phyloP scores from a whole-genome alignment of 2,888 invertebrate species.

The Linnaemya vulpina region DNA sequence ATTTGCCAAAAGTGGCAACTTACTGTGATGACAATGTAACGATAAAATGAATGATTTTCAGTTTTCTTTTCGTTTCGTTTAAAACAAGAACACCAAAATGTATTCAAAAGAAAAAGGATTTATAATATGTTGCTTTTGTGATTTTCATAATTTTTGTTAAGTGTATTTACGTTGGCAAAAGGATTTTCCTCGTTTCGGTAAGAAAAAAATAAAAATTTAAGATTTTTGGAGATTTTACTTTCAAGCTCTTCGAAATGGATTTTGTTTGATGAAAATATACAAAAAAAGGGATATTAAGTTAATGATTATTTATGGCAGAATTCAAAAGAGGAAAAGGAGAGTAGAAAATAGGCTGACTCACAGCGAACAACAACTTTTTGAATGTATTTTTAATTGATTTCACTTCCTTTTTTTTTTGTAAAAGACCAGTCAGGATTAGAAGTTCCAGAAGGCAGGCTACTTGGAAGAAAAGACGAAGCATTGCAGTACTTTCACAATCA shows the following conservation, averaged over 20 bases:
- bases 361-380: neutral
- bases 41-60: conserved; percentile 70
- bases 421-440: too few relatives aligned
- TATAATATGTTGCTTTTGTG: conserved; percentile 23
- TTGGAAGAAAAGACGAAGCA: too few relatives aligned
- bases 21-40: conserved; percentile 70
- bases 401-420: too few relatives aligned
- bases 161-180: conserved; percentile 43
- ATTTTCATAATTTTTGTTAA: conserved; percentile 52
- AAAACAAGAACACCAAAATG: neutral
- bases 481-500: too few relatives aligned
- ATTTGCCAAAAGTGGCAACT: conserved; percentile 73
- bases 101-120: conserved; percentile 48
- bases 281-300: conserved; percentile 5
- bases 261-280: neutral
- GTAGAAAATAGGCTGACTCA: neutral
- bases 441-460: too few relatives aligned
- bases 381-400: neutral
- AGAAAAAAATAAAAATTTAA: neutral
- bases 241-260: neutral
- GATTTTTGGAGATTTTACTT: conserved; percentile 27
- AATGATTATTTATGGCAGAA: neutral
- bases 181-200: conserved; percentile 25
- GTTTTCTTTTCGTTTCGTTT: conserved; percentile 37
- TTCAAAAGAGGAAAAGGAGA: neutral